These are phyloP conservation scores for Mamestra configurata DNA, from an alignment of 1,140 invertebrate genomes.

Conservation along the genomic window DNA sequence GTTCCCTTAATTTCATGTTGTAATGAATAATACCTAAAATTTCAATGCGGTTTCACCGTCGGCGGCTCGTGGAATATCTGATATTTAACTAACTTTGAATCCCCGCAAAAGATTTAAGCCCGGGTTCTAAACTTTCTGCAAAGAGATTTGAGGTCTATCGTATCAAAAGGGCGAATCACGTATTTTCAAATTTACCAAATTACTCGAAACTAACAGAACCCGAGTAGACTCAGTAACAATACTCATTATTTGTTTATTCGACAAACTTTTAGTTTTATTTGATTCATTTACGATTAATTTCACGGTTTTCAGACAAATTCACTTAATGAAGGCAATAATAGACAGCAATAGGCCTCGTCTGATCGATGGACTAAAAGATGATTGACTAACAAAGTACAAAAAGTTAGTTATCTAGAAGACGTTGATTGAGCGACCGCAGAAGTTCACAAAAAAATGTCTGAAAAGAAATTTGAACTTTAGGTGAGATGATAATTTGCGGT, in stretches of 20 bases:
- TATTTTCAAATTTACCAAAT: conserved; percentile 39
- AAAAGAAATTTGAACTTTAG: conserved; percentile 50
- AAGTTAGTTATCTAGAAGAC: conserved; percentile 45
- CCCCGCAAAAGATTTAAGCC: conserved; percentile 62
- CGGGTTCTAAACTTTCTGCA: conserved; percentile 59
- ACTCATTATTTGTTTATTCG: conserved; percentile 22
- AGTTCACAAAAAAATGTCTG: conserved; percentile 35
- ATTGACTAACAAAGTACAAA: conserved; percentile 47
- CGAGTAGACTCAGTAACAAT: conserved; percentile 13
- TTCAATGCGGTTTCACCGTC: conserved; percentile 33
- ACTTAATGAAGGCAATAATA: conserved; percentile 32
- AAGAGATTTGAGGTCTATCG: conserved; percentile 63
- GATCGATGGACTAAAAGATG: conserved; percentile 41
- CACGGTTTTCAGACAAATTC: neutral
- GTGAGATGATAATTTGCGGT: conserved; percentile 38
- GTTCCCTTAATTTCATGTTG: conserved; percentile 6
- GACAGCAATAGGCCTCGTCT: conserved; percentile 20
- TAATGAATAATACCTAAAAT: conserved; percentile 16
- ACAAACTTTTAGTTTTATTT: conserved; percentile 11
- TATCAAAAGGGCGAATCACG: conserved; percentile 54
- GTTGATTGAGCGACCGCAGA: conserved; percentile 48
- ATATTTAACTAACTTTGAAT: conserved; percentile 60
- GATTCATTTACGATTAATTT: neutral
- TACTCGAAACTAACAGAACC: conserved; percentile 4
- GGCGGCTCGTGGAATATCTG: conserved; percentile 27